phyloP scores from a whole-genome alignment of 2,113 vertebrate species.

The Stegastes partitus region DNA sequence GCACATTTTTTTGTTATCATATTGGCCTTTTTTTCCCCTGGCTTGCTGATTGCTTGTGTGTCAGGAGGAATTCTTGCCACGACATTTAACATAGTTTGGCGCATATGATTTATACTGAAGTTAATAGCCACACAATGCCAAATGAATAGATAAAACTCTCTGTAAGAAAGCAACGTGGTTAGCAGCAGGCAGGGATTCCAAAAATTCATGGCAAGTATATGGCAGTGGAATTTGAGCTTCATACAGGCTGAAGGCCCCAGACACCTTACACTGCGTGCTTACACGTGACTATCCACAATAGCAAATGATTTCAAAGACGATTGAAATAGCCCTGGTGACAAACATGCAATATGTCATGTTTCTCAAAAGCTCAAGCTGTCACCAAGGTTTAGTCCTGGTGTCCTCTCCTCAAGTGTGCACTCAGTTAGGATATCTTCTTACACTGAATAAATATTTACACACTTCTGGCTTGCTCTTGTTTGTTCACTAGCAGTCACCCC shows the following conservation, averaged over 20 bases:
- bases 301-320: constrained; percentile 36
- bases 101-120: neutral
- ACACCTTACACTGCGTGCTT: constrained; percentile 10
- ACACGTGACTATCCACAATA: constrained; percentile 51
- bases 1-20: neutral
- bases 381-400: constrained; percentile 33
- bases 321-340: constrained; percentile 68
- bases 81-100: too few relatives aligned
- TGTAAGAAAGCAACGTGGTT: constrained; percentile 11
- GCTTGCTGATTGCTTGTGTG: neutral
- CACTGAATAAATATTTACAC: constrained; percentile 55
- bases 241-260: constrained; percentile 8
- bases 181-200: neutral
- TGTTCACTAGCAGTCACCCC: constrained; percentile 27
- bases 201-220: constrained; percentile 8
- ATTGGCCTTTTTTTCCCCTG: neutral
- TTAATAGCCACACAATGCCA: neutral
- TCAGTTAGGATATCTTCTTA: constrained; percentile 62
- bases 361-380: constrained; percentile 51
- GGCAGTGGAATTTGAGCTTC: constrained; percentile 20
- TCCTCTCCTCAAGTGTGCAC: constrained; percentile 33
- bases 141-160: constrained; percentile 33
- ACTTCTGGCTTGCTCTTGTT: constrained; percentile 21
- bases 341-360: constrained; percentile 50
- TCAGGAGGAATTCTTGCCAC: too few relatives aligned